Base-by-base conservation (phyloP, 1,140 invertebrate genomes). In the Leptonema lineaticorne region DNA sequence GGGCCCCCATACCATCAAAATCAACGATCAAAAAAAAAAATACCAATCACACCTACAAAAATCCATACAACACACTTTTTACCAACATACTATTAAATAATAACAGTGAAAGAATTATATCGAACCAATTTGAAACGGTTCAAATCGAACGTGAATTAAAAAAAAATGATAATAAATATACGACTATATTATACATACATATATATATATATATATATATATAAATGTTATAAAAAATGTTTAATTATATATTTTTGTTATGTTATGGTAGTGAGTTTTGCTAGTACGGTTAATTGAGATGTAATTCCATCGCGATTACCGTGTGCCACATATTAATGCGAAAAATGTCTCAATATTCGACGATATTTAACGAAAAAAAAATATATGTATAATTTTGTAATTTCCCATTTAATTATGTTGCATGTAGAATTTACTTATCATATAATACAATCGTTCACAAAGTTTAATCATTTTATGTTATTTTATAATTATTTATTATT, bases 291-390 rank as follows among this genome's bases (percentile, higher is more conserved):
- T 60, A 60, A 60, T 60, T 60, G 33, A 60, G 30, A 20, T 30
- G 33, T 60, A 60, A 60, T 41, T 60, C 33, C 18, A 48, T 20
- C 14, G 24, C 26, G 53, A 57, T 28, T 28, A 9, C n/a, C 16
- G 53, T 20, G 8, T 24, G 8, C 8, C 22, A 2, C 8, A 22
- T 50, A 18, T 6, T 33, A 33, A 33, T 50, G 46, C 46, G 46
- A 50, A 50, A 46, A 50, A 50, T 22, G 46, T 50, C 46, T 50
- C 18, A 50, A 50, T 50, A 50, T 48, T n/a, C n/a, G n/a, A n/a
- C n/a, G n/a, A n/a, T n/a, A n/a, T n/a, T n/a, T n/a, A n/a, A n/a
- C n/a, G n/a, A n/a, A n/a, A n/a, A n/a, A n/a, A n/a, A n/a, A n/a
- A n/a, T n/a, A n/a, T n/a, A n/a, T n/a, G n/a, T n/a, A n/a, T n/a